These are phyloP conservation scores for Drosophila paulistorum DNA, from an alignment of 1,140 invertebrate genomes.

Conservation along the genomic window DNA sequence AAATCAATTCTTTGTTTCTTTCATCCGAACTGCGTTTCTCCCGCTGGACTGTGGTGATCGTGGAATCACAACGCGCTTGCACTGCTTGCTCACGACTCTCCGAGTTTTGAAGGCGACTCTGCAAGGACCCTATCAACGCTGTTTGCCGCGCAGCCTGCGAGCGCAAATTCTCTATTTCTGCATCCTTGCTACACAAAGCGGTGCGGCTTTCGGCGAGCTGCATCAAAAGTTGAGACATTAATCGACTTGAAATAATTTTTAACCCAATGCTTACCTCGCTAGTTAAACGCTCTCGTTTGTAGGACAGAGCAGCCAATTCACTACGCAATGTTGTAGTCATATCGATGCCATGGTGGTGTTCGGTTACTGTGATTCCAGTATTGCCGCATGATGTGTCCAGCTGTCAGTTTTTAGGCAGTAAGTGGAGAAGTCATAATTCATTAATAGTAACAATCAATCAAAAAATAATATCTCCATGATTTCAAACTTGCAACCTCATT, in stretches of 20 bases:
- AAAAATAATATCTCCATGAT: no score
- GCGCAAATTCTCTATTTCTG: constrained; percentile 84
- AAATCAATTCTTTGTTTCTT: constrained; percentile 89
- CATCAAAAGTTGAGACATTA: not conserved
- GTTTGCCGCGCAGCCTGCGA: constrained; percentile 92
- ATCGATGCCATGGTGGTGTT: constrained; percentile 84
- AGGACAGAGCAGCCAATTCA: constrained; percentile 90
- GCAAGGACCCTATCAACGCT: constrained; percentile 89
- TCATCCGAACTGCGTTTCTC: constrained; percentile 90
- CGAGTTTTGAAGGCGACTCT: constrained; percentile 90
- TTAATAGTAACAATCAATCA: no score
- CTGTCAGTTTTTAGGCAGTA: constrained; percentile 19
- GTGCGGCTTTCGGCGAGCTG: constrained; percentile 69
- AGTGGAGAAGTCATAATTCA: not conserved
- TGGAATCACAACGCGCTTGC: constrained; percentile 87
- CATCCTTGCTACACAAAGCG: constrained; percentile 62
- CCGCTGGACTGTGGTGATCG: constrained; percentile 88
- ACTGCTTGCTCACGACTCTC: constrained; percentile 89
- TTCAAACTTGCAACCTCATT: no score
- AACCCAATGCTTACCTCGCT: constrained; percentile 85
- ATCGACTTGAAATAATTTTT: not conserved
- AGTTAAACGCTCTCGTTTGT: constrained; percentile 91
- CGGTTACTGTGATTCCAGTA: constrained; percentile 53
- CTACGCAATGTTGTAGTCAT: constrained; percentile 89
- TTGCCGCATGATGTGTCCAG: constrained; percentile 66